Evolutionary conservation across 1,140 invertebrate genomes (phyloP).

Genomic region (Chrysopa pallens): DNA sequence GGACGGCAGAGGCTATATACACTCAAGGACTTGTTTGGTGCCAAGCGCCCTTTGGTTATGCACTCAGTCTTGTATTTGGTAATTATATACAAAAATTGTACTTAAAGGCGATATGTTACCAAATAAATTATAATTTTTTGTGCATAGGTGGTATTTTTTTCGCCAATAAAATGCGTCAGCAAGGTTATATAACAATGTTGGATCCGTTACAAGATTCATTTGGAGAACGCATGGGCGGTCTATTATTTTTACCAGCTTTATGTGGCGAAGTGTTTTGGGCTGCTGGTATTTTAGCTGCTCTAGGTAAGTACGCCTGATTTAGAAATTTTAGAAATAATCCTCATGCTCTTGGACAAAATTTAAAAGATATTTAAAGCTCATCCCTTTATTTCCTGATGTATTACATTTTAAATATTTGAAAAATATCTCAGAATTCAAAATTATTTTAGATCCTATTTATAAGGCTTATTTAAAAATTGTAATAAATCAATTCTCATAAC

Average conservation of each 20-base stretch:
- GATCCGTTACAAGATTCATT: constrained; percentile 94
- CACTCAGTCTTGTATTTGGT: constrained; percentile 85
- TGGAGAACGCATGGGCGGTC: constrained; percentile 89
- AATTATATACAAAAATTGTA: constrained; percentile 17
- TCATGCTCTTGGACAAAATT: too few relatives aligned
- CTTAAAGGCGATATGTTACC: neutral
- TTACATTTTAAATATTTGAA: too few relatives aligned
- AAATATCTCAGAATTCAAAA: too few relatives aligned
- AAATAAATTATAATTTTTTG: neutral
- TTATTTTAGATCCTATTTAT: too few relatives aligned
- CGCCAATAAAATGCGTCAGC: constrained; percentile 90
- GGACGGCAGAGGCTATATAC: constrained; percentile 91
- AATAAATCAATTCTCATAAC: too few relatives aligned
- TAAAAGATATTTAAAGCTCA: too few relatives aligned
- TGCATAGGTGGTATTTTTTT: constrained; percentile 87
- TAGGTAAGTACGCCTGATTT: constrained; percentile 36
- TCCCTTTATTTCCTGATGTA: too few relatives aligned
- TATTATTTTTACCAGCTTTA: constrained; percentile 89
- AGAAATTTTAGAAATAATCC: too few relatives aligned
- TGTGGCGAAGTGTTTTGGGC: constrained; percentile 97
- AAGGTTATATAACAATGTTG: constrained; percentile 97
- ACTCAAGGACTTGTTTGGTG: constrained; percentile 84
- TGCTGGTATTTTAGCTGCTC: constrained; percentile 84
- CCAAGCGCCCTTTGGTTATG: constrained; percentile 95
- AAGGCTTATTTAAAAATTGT: too few relatives aligned